Base-by-base conservation (phyloP, 2,797 vertebrate species). In the Poecilia gillii region DNA sequence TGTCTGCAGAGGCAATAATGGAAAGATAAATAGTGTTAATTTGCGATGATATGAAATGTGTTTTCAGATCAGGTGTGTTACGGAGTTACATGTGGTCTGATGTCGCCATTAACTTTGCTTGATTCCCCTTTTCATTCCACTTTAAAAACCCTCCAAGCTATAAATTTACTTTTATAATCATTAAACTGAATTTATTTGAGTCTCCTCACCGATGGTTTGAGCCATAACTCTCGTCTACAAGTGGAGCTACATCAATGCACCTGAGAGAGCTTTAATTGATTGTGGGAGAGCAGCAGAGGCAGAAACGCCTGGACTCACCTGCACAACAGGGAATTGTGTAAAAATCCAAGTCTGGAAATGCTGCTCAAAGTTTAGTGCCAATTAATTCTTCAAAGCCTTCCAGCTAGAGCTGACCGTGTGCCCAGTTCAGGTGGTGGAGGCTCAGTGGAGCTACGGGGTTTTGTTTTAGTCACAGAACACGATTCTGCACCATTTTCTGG, bases 211-310 rank as follows among this genome's bases (percentile, higher is more conserved):
- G 0, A 83, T 78, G 77, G 73, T 85, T 85, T 6, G 28, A 13
- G 80, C 81, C 59, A 0, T 68, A 74, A 53, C 75, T 80, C 39
- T 55, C 2, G 7, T 85, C 66, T 46, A 41, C 79, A 79, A 4
- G 25, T 49, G 23, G 83, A 74, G 41, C 68, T 76, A 66, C 78
- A 77, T 86, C 84, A 75, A 28, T 68, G 79, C 46, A 11, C 80
- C 74, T 72, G 31, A 1, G 47, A 84, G 82, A 18, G 1, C 14
- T 64, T 70, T 79, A 85, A 87, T 86, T 82, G 87, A 87, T 87
- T 81, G 11, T 1, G 18, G 72, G 55, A 68, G 62, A 78, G 78
- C 66, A 2, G 83, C 39, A 18, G 39, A 84, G 84, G 75, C 33
- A 36, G 47, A 78, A 59, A 53, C 49, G 41, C 28, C 59, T 20